Evolutionary conservation across 2,113 vertebrate genomes (phyloP), one percentile per base, ranked within the genome.

Genomic region (Nothocercus nigrocapillus): DNA sequence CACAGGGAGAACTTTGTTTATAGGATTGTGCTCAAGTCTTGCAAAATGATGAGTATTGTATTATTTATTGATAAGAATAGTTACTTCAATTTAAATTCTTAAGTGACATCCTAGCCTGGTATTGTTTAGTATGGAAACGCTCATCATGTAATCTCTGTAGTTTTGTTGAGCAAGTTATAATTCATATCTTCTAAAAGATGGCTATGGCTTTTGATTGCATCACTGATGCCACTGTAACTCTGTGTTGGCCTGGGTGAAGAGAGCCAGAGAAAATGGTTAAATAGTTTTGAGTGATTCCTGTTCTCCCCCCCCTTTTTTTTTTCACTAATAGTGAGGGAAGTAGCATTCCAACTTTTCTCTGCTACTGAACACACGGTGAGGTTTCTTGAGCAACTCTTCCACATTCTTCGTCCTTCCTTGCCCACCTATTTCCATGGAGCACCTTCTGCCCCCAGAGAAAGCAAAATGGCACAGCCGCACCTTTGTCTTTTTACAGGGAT

Each of bases 401-500:
- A 67, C 18, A 16, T 17, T 40, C 62, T 36, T 19, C 20, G 11
- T 92, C 34, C 11, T 86, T 90, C 27, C 13, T 22, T 78, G 58
- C 21, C 38, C 16, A 49, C 20, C 13, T 8, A 4, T 76, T 92
- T 79, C 70, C 64, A 67, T 11, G 30, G 47, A 88, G 9, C 22
- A 45, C 32, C 45, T 66, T 11, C 47, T 64, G 24, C 6, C 17
- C 24, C 27, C 25, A 78, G 63, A 72, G 67, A 64, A 75, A 87
- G 12, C 5, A 34, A 15, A 15, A 38, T 24, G 38, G 32, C 19
- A 13, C 58, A 47, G 22, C 0, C 1, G 24, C 7, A 8, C 16
- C 32, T 11, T 58, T 87, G 0, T 0, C 21, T 7, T 66, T 36
- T 58, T 68, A 7, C 0, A 8, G 2, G 4, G 38, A 44, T 47